Percentiles rank a stretch among this genome's conserved stretches.
Evolutionary conservation across 2,888 invertebrate genomes (phyloP).

Genomic region (Diaprepes abbreviatus): DNA sequence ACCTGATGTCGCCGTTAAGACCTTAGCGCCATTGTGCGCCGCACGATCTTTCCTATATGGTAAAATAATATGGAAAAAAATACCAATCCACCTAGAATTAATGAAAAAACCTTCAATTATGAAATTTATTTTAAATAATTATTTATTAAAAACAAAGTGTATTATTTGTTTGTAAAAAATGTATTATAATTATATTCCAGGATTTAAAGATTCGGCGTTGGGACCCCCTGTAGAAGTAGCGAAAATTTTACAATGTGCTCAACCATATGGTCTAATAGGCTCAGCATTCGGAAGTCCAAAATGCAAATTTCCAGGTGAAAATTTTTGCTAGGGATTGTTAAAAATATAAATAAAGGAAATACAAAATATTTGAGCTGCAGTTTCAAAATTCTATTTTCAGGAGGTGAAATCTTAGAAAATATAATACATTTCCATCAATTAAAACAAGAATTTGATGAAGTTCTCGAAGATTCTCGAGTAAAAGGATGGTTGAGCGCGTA

Average conservation of each 20-base stretch:
- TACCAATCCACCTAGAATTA: no score
- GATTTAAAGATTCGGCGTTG: constrained; percentile 66
- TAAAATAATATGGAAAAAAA: no score
- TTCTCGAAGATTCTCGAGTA: constrained; percentile 64
- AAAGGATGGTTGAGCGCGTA: constrained; percentile 77
- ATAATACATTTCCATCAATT: constrained; percentile 68
- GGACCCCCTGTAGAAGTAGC: constrained; percentile 69
- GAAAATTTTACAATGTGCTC: constrained; percentile 60
- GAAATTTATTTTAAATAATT: no score
- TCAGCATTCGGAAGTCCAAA: constrained; percentile 61
- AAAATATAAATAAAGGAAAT: no score
- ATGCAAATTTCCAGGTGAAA: constrained; percentile 62
- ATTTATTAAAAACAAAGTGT: no score
- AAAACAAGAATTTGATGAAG: constrained; percentile 68
- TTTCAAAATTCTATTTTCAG: constrained; percentile 56
- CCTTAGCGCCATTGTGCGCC: no score
- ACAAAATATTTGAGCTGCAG: no score
- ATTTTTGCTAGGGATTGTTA: no score
- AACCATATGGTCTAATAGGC: constrained; percentile 62
- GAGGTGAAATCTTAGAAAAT: constrained; percentile 62
- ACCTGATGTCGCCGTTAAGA: no score
- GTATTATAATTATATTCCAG: constrained; percentile 63
- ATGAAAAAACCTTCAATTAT: no score
- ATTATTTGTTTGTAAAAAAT: no score
- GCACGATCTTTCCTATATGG: no score